Evolutionary conservation across 1,140 invertebrate genomes (phyloP), one percentile per base, ranked within the genome.

Genomic region (Elymnias hypermnestra): DNA sequence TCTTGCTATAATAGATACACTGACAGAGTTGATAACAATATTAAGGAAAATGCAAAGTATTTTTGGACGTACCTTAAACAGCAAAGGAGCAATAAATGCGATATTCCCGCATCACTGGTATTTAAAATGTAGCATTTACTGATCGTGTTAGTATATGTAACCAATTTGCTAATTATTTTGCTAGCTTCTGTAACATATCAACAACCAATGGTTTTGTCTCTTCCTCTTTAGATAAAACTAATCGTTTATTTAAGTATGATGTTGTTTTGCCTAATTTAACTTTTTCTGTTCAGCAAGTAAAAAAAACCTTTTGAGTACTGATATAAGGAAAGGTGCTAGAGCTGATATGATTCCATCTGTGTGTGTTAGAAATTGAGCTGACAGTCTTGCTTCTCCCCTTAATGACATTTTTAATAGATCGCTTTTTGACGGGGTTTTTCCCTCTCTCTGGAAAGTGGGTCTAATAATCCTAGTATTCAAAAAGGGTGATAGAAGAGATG

Each of bases 401-500:
- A 18, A 15, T 0, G 1, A 49, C 2, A 50, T 61, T 22, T 56
- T 38, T 26, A 46, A 44, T 5, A 18, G 22, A 9, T 56, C 49
- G 5, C 15, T 53, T 3, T 2, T 6, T 8, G 28, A 10, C 3
- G 41, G 26, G n/a, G 7, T 5, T 1, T 56, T 56, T 41, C 49
- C 53, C 0, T 9, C 21, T 2, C 5, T 28, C 5, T 55, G 43
- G 47, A 60, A 60, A 28, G 37, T 36, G 5, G 35, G 29, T 7
- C 38, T 23, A 8, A 25, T 61, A n/a, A 35, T 56, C 5, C 53
- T 49, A 8, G 28, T 61, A 23, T 44, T 43, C 10, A 61, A 61
- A 42, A 35, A 23, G n/a, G 53, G 41, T 1, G 37, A 49, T 9
- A 36, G 12, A 26, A 35, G 33, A 7, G 22, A 43, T 19, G 17